Percentiles rank a stretch among this genome's conserved stretches.
Evolutionary conservation across 2,113 vertebrate genomes (phyloP).

Genomic region (Leptobrachium leishanense): DNA sequence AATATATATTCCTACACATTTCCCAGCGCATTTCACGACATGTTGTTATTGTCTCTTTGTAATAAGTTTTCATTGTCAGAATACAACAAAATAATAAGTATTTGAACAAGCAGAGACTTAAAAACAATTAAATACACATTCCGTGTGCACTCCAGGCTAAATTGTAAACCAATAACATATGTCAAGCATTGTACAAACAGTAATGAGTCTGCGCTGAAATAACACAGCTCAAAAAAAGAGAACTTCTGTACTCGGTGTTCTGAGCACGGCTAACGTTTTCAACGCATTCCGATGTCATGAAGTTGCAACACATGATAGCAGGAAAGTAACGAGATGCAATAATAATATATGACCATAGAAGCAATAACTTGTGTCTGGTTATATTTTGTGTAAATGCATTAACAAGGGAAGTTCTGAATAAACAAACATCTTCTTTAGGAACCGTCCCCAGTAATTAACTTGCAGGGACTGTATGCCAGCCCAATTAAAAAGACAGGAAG

Average conservation of each 20-base stretch:
- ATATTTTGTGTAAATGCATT: no score
- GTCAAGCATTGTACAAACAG: slow-evolving; percentile 15
- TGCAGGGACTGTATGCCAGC: no score
- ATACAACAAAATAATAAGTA: slow-evolving; percentile 4
- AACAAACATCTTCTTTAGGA: no score
- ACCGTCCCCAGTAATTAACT: no score
- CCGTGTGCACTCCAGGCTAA: slow-evolving; percentile 15
- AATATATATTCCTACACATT: neutral
- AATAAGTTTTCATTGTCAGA: slow-evolving; percentile 11
- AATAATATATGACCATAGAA: no score
- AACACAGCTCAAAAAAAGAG: neutral
- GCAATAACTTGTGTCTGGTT: no score
- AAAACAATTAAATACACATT: slow-evolving; percentile 30
- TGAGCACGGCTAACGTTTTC: no score
- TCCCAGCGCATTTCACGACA: slow-evolving; percentile 14
- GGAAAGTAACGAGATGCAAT: no score
- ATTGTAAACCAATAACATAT: slow-evolving; percentile 21
- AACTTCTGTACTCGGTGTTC: neutral
- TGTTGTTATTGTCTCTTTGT: slow-evolving; percentile 3
- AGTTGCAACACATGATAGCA: neutral
- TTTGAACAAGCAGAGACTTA: slow-evolving; percentile 7
- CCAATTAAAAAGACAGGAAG: no score
- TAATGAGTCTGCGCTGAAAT: neutral
- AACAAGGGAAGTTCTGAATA: no score
- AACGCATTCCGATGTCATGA: neutral